Evolutionary conservation across 1,140 invertebrate species (phyloP), one percentile per base, ranked within the genome.

Genomic region (Saxidomus purpurata): DNA sequence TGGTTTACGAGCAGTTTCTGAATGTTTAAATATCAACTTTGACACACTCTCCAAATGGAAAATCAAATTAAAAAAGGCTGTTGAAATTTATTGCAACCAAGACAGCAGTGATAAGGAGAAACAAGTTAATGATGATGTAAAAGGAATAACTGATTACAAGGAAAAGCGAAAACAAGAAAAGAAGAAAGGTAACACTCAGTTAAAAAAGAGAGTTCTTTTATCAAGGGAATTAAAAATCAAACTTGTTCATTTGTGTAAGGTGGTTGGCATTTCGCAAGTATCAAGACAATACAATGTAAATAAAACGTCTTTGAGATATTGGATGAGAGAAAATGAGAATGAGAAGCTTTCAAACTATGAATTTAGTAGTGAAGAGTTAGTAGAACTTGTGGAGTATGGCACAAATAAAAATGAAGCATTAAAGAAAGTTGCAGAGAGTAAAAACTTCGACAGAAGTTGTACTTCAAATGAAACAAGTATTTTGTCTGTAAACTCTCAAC

Each of bases 321-420:
- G 74, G 74, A 49, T 52, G n/a, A 11, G 19, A 2, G 1, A 6
- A 11, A 25, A 43, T 25, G 2, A n/a, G 8, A 15, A 28, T 17
- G 49, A 79, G 25, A 47, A 19, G 2, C 74, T 79, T 49, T 13
- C 1, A 79, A 49, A 19, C 25, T 79, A 79, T 79, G 74, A 79
- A 19, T 49, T 79, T 2, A 79, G n/a, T 28, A 55, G n/a, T 31
- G n/a, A 79, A 55, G 74, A 79, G 9, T 34, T 49, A 31, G 74
- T 79, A 3, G 0, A 49, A 22, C 22, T 79, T 3, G 40, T 79
- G 1, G 74, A 79, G 1, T 40, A 71, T 71, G 67, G 31, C 3
- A 19, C 9, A 28, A 19, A 6, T 9, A 28, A 8, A 71, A 8
- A 38, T 6, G 34, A 28, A 71, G n/a, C n/a, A 31, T 4, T 28